Conservation (phyloP, 2,888 invertebrate species). For the Scrobipalpa atriplicella region DNA sequence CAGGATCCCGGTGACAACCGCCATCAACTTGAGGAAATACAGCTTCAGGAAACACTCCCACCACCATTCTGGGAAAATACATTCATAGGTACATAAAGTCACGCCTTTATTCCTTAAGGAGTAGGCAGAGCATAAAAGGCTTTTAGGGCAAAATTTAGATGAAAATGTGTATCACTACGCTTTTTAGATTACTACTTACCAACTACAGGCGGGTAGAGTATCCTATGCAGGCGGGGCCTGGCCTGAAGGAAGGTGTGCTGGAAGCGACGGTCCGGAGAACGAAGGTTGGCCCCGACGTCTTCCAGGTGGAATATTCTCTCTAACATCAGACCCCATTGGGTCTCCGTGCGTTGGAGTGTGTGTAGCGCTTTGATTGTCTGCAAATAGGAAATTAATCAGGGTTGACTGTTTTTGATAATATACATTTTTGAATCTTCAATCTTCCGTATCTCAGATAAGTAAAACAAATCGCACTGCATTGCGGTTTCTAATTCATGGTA, state of each 20-base stretch:
- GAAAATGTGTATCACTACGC: no score
- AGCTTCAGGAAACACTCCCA: slow-evolving; percentile 94
- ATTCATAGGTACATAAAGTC: no score
- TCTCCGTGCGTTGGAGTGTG: slow-evolving; percentile 96
- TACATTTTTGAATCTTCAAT: no score
- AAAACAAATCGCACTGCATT: no score
- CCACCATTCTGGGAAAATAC: slow-evolving; percentile 91
- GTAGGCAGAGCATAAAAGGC: no score
- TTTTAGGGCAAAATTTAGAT: no score
- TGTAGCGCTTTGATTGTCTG: slow-evolving; percentile 94
- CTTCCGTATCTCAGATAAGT: no score
- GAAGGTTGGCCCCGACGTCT: slow-evolving; percentile 91
- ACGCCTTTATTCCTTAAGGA: no score
- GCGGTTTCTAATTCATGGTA: no score
- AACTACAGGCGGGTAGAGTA: slow-evolving; percentile 86
- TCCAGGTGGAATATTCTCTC: slow-evolving; percentile 92
- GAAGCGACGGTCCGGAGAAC: slow-evolving; percentile 81
- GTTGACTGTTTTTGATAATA: no score
- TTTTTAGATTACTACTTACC: slow-evolving; percentile 66
- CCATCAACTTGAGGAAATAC: slow-evolving; percentile 88
- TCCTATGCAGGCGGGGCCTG: slow-evolving; percentile 81
- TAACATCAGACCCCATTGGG: slow-evolving; percentile 95
- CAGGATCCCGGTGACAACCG: slow-evolving; percentile 88
- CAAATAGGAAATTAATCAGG: slow-evolving; percentile 31
- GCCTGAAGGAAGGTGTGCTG: slow-evolving; percentile 88